Percentiles rank a stretch among this genome's conserved stretches.
Conservation (phyloP, 2,888 invertebrate genomes). For the Rhingia rostrata region DNA sequence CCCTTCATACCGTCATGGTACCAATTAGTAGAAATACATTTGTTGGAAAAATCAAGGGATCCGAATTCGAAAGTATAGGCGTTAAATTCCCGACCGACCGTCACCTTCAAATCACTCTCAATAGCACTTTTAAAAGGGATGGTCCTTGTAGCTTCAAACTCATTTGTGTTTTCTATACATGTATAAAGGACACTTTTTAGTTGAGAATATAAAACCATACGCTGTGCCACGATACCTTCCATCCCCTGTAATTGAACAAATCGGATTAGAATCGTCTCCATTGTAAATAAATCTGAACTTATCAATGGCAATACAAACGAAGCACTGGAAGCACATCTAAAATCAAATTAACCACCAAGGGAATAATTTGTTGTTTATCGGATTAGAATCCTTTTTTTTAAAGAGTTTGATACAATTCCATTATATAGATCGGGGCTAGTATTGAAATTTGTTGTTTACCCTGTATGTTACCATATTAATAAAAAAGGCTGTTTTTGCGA, state of each 20-base stretch:
- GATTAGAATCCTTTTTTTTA: slow-evolving; percentile 8
- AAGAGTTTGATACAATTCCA: background rate
- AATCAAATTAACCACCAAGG: slow-evolving; percentile 18
- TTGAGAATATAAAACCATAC: background rate
- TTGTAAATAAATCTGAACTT: slow-evolving; percentile 32
- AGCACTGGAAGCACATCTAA: slow-evolving; percentile 1
- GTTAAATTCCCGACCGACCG: background rate
- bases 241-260: slow-evolving; percentile 51
- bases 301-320: slow-evolving; percentile 9
- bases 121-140: slow-evolving; percentile 5
- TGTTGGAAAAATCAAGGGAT: background rate
- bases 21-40: slow-evolving; percentile 4
- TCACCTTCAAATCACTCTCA: background rate
- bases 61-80: background rate
- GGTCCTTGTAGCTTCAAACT: background rate
- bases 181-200: background rate
- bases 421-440: slow-evolving; percentile 8
- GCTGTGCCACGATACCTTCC: background rate
- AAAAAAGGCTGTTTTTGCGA: too few relatives aligned
- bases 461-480: background rate
- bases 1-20: background rate
- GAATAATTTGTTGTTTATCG: slow-evolving; percentile 29
- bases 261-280: slow-evolving; percentile 40
- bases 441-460: background rate
- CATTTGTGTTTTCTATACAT: background rate